Conservation (phyloP, 2,888 invertebrate species). For the Cephonodes hylas region DNA sequence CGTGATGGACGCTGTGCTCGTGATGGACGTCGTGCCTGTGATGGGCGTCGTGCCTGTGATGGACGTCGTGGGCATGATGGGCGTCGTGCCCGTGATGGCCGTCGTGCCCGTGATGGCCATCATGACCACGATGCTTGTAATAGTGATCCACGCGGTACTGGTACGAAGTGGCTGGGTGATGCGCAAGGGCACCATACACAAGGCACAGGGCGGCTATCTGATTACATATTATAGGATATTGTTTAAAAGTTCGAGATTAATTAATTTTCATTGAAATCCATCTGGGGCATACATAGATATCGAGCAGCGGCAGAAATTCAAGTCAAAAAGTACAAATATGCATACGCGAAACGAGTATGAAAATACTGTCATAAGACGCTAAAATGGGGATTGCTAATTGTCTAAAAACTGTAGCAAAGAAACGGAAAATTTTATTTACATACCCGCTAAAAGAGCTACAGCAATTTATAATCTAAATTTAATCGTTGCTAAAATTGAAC, state of each 20-base stretch:
- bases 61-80: slow-evolving; percentile 15
- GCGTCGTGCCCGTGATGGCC: slow-evolving; percentile 22
- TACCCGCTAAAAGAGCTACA: too few relatives aligned
- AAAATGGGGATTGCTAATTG: too few relatives aligned
- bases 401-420: too few relatives aligned
- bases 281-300: too few relatives aligned
- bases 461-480: too few relatives aligned
- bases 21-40: slow-evolving; percentile 18
- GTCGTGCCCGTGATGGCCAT: slow-evolving; percentile 28
- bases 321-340: too few relatives aligned
- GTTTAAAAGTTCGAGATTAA: not conserved
- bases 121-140: slow-evolving; percentile 25
- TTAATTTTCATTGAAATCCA: too few relatives aligned
- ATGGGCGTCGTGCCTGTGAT: slow-evolving; percentile 21
- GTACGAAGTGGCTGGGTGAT: slow-evolving; percentile 50
- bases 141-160: slow-evolving; percentile 44
- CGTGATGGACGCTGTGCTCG: slow-evolving; percentile 23
- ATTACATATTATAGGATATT: not conserved
- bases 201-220: slow-evolving; percentile 48
- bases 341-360: too few relatives aligned
- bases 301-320: too few relatives aligned
- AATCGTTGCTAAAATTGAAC: too few relatives aligned
- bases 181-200: slow-evolving; percentile 43
- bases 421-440: too few relatives aligned
- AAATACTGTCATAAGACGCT: too few relatives aligned